Evolutionary conservation across 2,113 vertebrate species (phyloP).

Genomic region (Stegostoma tigrinum): DNA sequence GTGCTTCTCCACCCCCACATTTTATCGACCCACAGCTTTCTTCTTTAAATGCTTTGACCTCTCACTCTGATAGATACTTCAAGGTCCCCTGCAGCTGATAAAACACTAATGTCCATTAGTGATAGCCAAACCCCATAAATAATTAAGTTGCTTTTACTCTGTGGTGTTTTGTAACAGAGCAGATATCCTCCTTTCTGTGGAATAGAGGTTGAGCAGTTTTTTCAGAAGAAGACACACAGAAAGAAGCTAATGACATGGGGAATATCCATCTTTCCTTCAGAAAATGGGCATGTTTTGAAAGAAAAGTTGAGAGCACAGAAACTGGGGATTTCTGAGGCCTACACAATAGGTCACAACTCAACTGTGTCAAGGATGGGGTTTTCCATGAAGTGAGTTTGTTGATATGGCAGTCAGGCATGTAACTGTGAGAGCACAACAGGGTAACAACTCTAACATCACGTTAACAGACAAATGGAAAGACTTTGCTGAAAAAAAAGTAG

Average conservation of each 20-base stretch:
- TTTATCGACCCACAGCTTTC: neutral
- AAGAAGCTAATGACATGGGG: neutral
- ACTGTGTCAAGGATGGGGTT: neutral
- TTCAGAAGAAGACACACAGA: neutral
- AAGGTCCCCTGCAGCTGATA: neutral
- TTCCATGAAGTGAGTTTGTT: neutral
- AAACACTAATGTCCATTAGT: neutral
- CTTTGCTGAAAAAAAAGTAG: neutral
- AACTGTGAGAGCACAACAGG: neutral
- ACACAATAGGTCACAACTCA: neutral
- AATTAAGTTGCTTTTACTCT: neutral
- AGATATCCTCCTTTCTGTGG: neutral
- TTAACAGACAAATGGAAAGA: neutral
- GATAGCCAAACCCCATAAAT: neutral
- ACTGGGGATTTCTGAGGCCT: neutral
- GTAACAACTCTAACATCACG: neutral
- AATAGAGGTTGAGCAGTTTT: neutral
- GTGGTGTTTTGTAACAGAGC: neutral
- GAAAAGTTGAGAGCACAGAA: neutral
- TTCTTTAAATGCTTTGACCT: neutral
- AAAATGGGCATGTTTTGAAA: neutral
- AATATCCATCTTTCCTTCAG: neutral
- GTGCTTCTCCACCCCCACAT: too few species aligned
- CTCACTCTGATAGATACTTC: neutral
- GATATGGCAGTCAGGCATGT: neutral